Evolutionary conservation across 1,140 invertebrate species (phyloP).

Genomic region (Liolophura sinensis): DNA sequence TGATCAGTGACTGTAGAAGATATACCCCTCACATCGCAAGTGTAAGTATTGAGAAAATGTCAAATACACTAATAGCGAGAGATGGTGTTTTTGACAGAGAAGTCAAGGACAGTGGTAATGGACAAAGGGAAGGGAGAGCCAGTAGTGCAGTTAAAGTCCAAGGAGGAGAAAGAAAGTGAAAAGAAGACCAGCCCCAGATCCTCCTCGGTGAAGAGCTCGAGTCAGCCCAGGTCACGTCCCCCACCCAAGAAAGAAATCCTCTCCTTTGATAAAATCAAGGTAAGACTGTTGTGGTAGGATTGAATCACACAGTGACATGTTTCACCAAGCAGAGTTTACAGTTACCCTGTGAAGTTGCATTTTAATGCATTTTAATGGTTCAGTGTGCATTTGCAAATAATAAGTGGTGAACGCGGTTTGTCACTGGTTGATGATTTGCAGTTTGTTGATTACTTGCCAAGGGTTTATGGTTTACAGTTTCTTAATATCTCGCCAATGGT

Average conservation of each 20-base stretch:
- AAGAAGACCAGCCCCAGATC: constrained; percentile 39
- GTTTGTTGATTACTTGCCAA: background rate
- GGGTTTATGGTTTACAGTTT: constrained; percentile 9
- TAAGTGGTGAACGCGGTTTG: too few species aligned
- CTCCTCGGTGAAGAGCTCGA: constrained; percentile 13
- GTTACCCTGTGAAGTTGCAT: too few species aligned
- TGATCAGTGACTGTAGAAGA: too few species aligned
- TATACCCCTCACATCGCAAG: too few species aligned
- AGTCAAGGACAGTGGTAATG: constrained; percentile 27
- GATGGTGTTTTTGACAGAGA: constrained; percentile 17
- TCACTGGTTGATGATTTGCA: too few species aligned
- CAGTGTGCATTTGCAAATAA: too few species aligned
- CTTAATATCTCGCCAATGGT: too few species aligned
- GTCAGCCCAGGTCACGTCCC: constrained; percentile 3
- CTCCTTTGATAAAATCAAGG: constrained; percentile 55
- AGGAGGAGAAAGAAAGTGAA: constrained; percentile 27
- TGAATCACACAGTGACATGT: too few species aligned
- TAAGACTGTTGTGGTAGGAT: constrained; percentile 21
- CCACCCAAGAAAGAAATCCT: constrained; percentile 35
- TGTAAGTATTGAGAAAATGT: too few species aligned
- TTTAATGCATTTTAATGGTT: too few species aligned
- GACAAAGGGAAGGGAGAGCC: constrained; percentile 32
- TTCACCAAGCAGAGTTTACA: too few species aligned
- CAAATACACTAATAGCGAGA: constrained; percentile 4
- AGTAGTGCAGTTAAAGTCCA: constrained; percentile 17